Percentiles rank a stretch among this genome's conserved stretches.
Conservation (phyloP, 2,113 vertebrate genomes). For the Oxyura jamaicensis region DNA sequence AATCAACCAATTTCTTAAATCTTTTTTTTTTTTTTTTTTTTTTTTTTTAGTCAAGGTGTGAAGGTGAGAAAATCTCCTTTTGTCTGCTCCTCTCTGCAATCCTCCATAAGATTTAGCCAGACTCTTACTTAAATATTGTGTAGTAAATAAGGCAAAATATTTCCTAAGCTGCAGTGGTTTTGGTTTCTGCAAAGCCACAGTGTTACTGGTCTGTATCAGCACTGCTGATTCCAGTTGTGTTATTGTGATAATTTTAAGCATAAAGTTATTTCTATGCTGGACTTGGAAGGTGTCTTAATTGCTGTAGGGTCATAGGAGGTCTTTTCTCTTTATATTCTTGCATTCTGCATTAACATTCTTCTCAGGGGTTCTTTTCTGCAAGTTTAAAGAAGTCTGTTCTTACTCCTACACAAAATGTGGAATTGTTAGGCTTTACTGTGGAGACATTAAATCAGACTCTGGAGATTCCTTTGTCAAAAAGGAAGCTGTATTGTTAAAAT, state of each 20-base stretch:
- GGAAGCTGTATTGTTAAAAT: slow-evolving; percentile 66
- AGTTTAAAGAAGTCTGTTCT: slow-evolving; percentile 56
- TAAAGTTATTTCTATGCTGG: not conserved
- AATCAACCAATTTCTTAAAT: not conserved
- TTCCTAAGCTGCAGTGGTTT: not conserved
- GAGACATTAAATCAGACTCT: slow-evolving; percentile 64
- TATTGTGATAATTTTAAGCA: not conserved
- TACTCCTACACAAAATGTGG: slow-evolving; percentile 67
- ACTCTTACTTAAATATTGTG: not conserved
- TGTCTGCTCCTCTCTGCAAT: not conserved
- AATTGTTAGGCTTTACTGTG: slow-evolving; percentile 60
- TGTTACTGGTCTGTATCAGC: not conserved
- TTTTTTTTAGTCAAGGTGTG: not conserved
- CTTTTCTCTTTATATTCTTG: not conserved
- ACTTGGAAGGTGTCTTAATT: slow-evolving; percentile 49
- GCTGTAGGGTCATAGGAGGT: slow-evolving; percentile 23
- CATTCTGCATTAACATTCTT: slow-evolving; percentile 51
- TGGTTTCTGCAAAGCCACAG: not conserved
- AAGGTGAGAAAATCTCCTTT: not conserved
- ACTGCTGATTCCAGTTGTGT: not conserved
- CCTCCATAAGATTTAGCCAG: not conserved
- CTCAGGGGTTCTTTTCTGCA: slow-evolving; percentile 1
- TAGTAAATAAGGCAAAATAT: slow-evolving; percentile 5
- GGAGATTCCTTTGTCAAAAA: slow-evolving; percentile 55
- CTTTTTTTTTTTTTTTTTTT: no score